Conservation (phyloP, 30 jellyfish, hydroid and myxozoan genomes). For the Chrysaora quinquecirrha region DNA sequence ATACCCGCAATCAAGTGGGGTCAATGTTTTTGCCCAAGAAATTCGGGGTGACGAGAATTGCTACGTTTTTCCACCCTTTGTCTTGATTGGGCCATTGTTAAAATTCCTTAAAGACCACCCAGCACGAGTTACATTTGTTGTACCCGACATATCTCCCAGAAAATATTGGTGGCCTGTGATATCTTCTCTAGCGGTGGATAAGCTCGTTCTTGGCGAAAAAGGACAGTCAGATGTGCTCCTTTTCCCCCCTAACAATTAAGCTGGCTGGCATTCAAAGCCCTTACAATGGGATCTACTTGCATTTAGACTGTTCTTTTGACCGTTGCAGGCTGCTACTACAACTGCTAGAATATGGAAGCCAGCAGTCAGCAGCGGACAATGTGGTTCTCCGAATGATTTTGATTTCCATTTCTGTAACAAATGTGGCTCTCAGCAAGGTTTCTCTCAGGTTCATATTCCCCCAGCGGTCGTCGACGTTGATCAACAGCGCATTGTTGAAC, state of each 20-base stretch:
- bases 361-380: not conserved
- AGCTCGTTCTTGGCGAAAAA: not conserved
- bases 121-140: constrained; percentile 4
- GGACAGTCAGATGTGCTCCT: not conserved
- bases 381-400: not conserved
- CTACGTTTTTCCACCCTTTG: too few species aligned
- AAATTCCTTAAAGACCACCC: not conserved
- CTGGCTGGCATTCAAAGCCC: too few species aligned
- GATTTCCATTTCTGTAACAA: not conserved
- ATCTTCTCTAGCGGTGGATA: too few species aligned
- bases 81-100: not conserved
- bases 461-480: not conserved
- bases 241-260: not conserved
- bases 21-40: not conserved
- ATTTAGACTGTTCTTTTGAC: not conserved
- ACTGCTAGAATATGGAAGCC: not conserved
- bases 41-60: not conserved
- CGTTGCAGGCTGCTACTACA: not conserved
- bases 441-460: not conserved
- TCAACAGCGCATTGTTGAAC: not conserved
- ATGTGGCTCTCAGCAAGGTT: not conserved
- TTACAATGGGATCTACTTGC: too few species aligned
- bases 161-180: too few species aligned
- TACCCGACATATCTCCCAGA: constrained; percentile 4
- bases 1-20: not conserved